Conservation (phyloP, 2,113 vertebrate species). For the Ctenomys sociabilis region DNA sequence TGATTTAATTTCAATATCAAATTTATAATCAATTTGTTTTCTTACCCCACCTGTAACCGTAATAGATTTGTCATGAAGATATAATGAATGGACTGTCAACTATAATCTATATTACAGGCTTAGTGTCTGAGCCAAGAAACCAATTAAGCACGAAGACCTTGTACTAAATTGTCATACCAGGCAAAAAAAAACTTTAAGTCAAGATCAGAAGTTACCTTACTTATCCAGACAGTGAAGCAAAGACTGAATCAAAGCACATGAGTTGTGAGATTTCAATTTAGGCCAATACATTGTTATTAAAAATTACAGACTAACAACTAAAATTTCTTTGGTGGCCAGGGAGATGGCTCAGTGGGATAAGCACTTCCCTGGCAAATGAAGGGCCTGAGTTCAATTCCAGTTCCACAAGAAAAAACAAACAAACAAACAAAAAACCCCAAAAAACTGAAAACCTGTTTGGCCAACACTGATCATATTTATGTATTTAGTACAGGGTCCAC, state of each 20-base stretch:
- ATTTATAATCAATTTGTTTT: not conserved
- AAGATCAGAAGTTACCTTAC: not conserved
- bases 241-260: not conserved
- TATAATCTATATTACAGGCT: not conserved
- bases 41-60: not conserved
- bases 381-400: too few relatives aligned
- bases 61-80: not conserved
- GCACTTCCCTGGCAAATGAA: too few relatives aligned
- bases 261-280: conserved; percentile 7
- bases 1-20: conserved; percentile 35
- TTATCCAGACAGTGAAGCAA: conserved; percentile 7
- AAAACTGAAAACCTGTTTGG: not conserved
- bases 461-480: not conserved
- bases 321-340: too few relatives aligned
- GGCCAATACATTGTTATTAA: not conserved
- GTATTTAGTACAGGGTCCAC: too few relatives aligned
- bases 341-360: too few relatives aligned
- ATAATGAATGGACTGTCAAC: not conserved
- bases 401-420: too few relatives aligned
- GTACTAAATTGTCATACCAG: not conserved
- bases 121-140: not conserved
- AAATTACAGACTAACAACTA: not conserved
- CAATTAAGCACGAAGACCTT: not conserved
- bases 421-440: too few relatives aligned
- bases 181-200: not conserved